Conservation (phyloP, 35 echinoderm and acorn worm species). For the Apostichopus japonicus region DNA sequence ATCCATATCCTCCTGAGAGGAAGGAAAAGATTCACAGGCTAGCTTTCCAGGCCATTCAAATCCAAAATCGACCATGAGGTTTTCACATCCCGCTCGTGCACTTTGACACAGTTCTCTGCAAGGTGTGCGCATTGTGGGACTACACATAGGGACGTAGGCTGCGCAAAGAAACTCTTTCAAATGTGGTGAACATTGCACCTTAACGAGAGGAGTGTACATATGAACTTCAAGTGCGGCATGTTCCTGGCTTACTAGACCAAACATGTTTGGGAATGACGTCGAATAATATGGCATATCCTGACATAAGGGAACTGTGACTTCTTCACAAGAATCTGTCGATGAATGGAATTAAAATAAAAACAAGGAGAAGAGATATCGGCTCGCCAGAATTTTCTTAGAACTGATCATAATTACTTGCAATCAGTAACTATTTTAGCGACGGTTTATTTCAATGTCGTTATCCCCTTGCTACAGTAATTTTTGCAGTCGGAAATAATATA, state of each 20-base stretch:
- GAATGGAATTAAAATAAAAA: no score
- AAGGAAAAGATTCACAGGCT: neutral
- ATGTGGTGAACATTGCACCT: neutral
- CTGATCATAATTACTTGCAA: no score
- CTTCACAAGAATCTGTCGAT: neutral
- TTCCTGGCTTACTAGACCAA: neutral
- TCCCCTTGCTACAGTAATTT: no score
- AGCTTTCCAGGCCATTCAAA: neutral
- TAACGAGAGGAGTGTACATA: neutral
- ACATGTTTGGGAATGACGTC: neutral
- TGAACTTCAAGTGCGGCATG: neutral
- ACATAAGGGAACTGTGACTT: neutral
- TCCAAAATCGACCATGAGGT: neutral
- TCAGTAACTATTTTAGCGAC: no score
- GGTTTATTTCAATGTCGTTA: no score
- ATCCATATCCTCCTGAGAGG: neutral
- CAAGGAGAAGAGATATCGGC: no score
- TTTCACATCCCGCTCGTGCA: neutral
- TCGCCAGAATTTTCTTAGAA: no score
- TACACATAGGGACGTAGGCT: neutral
- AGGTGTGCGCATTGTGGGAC: neutral
- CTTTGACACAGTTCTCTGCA: conserved; percentile 16
- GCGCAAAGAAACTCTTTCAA: neutral
- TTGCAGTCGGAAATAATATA: no score
- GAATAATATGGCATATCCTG: neutral